phyloP scores from a whole-genome alignment of 1,140 invertebrate species.

The Paramacrobiotus metropolitanus region DNA sequence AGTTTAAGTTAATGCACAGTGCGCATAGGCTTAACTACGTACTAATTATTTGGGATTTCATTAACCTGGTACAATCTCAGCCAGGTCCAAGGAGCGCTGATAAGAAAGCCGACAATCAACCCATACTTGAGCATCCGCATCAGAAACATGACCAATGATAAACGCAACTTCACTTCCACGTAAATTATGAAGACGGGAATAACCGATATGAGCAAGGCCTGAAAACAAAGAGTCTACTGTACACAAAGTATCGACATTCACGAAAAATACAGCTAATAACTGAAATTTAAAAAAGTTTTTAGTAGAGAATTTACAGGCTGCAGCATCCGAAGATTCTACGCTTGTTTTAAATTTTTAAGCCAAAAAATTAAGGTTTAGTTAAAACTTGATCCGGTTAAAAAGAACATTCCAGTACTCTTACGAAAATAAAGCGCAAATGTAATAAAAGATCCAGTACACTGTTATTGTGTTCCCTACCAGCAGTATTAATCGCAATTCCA shows the following conservation, averaged over 20 bases:
- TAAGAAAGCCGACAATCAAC: not conserved
- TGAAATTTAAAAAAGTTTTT: too few species aligned
- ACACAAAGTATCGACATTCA: too few species aligned
- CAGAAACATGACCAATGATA: not conserved
- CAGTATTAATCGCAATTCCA: not conserved
- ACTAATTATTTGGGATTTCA: not conserved
- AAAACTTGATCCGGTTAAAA: too few species aligned
- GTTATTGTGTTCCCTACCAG: not conserved
- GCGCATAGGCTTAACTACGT: not conserved
- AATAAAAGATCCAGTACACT: not conserved
- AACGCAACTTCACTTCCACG: not conserved
- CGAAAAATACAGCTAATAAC: too few species aligned
- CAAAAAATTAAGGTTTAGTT: too few species aligned
- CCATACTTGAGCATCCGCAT: not conserved
- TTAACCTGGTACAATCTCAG: not conserved
- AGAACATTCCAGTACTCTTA: too few species aligned
- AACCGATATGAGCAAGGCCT: not conserved
- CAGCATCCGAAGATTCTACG: too few species aligned
- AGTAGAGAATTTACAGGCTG: too few species aligned
- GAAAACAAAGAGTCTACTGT: too few species aligned
- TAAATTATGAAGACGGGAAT: not conserved
- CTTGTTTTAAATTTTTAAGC: too few species aligned
- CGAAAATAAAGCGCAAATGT: not conserved
- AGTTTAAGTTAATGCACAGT: not conserved
- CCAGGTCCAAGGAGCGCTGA: constrained; percentile 1